Evolutionary conservation across 2,113 vertebrate species (phyloP).

Genomic region (Bubo scandiacus): DNA sequence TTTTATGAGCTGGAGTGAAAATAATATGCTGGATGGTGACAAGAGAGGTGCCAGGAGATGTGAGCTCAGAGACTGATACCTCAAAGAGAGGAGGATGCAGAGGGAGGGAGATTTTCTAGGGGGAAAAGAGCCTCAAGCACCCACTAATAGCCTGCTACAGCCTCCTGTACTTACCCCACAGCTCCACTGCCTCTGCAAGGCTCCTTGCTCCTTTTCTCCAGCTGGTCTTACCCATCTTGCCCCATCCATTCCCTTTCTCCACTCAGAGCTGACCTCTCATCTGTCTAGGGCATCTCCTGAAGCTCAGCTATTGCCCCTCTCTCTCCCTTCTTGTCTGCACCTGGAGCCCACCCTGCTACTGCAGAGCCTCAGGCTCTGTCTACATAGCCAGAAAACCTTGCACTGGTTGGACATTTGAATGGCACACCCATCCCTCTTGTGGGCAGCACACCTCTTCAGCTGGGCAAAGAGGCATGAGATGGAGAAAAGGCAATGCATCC

Average conservation of each 20-base stretch:
- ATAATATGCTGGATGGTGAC: not conserved
- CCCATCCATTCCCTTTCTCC: not conserved
- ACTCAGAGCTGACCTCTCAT: not conserved
- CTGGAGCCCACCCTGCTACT: not conserved
- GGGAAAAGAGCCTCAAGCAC: not conserved
- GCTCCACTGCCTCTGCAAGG: not conserved
- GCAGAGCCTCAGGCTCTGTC: not conserved
- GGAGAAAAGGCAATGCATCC: not conserved
- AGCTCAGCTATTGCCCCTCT: not conserved
- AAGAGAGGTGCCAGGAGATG: not conserved
- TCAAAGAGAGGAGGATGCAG: not conserved
- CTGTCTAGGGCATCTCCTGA: not conserved
- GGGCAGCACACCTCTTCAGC: not conserved
- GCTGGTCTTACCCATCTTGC: not conserved
- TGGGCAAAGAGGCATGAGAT: not conserved
- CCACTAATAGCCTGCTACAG: not conserved
- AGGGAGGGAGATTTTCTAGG: not conserved
- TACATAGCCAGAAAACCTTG: not conserved
- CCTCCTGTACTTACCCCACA: not conserved
- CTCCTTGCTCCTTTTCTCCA: not conserved
- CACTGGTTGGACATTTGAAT: not conserved
- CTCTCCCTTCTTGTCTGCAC: not conserved
- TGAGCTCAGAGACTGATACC: not conserved
- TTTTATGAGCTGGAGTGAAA: not conserved
- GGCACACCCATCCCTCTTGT: rapidly evolving